phyloP scores from a whole-genome alignment of 2,888 invertebrate species.

The Dendrolimus pini region DNA sequence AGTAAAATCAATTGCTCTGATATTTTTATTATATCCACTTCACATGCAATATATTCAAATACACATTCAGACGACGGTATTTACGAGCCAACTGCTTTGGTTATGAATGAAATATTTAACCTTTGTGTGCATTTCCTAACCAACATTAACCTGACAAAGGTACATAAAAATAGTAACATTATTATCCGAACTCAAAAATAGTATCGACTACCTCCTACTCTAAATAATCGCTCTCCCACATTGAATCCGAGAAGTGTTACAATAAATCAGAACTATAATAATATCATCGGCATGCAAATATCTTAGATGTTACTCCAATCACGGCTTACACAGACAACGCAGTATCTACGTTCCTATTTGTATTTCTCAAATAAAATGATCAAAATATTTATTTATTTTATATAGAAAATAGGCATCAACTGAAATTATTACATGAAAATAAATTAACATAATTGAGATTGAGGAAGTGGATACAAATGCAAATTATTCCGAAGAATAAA shows the following conservation, averaged over 20 bases:
- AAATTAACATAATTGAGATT: no score
- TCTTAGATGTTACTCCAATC: conserved; percentile 25
- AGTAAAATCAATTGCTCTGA: background rate
- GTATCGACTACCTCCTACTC: conserved; percentile 37
- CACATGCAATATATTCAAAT: no score
- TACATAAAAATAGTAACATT: conserved; percentile 41
- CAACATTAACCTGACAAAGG: conserved; percentile 23
- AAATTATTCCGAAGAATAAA: no score
- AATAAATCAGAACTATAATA: conserved; percentile 63
- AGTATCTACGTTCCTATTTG: no score
- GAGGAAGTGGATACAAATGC: no score
- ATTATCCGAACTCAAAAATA: conserved; percentile 50
- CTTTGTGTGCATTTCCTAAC: conserved; percentile 18
- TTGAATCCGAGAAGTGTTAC: conserved; percentile 45
- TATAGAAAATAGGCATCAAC: no score
- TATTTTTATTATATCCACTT: background rate
- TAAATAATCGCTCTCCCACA: conserved; percentile 55
- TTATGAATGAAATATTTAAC: conserved; percentile 25
- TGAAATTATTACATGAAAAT: no score
- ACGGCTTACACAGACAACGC: conserved; percentile 2
- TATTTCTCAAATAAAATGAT: no score
- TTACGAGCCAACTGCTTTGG: conserved; percentile 9
- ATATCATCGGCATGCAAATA: conserved; percentile 52
- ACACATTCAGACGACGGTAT: conserved; percentile 1
- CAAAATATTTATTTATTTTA: no score